Evolutionary conservation across 2,113 vertebrate species (phyloP), one percentile per base, ranked within the genome.

Genomic region (Cercocebus atys): DNA sequence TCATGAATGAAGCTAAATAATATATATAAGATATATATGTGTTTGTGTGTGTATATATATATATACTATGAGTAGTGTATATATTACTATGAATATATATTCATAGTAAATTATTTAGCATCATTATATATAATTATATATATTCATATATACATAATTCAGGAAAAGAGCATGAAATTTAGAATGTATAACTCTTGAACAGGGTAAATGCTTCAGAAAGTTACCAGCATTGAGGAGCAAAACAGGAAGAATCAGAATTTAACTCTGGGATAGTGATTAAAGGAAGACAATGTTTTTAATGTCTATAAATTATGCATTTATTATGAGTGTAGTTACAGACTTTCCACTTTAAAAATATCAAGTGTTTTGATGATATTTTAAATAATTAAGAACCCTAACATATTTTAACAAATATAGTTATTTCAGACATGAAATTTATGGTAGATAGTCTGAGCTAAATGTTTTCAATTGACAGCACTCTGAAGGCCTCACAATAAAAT

Each of bases 111-210:
- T 30, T 64, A 64, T 30, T 64, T 64, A 32, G 2, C 61, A 64
- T 64, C 61, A 55, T 7, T 3, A 70, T 27, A 59, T 16, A 10
- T 12, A n/a, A 9, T 75, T 81, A 30, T 90, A 6, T 25, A 64
- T 22, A 59, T 4, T 38, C 18, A 38, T 5, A 81, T 14, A 81
- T 93, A 82, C 22, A 59, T 8, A 59, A 40, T 92, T 89, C 23
- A 70, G 75, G 45, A 83, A 98, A 97, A 87, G 87, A 83, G 14
- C 12, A 72, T 84, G 20, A 86, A 97, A 64, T 87, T 87, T 50
- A 88, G 40, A 57, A 38, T 64, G 55, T 32, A 84, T 43, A 92
- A 75, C n/a, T 95, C 50, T 86, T 95, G 85, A 87, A 84, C 68
- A 73, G 66, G 97, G 40, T 17, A 90, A 80, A 94, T 22, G 18